Evolutionary conservation across 2,888 invertebrate species (phyloP).

Genomic region (Geotrupes spiniger): DNA sequence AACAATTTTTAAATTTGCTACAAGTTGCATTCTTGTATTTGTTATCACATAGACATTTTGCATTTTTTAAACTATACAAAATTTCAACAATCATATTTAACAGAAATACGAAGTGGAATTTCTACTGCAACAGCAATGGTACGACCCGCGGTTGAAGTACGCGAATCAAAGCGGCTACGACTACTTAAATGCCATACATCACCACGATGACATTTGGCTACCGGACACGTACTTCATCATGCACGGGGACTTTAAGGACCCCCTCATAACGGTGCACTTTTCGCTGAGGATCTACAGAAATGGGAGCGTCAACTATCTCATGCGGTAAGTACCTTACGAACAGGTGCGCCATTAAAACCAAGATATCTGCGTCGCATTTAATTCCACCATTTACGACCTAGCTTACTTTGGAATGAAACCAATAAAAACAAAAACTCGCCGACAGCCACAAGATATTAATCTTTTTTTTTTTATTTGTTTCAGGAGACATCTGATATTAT

Average conservation of each 20-base stretch:
- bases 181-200: slow-evolving; percentile 89
- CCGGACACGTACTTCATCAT: slow-evolving; percentile 95
- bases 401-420: not conserved
- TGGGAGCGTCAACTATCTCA: slow-evolving; percentile 91
- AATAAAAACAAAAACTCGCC: not conserved
- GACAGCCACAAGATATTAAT: no score
- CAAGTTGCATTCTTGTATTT: no score
- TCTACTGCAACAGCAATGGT: slow-evolving; percentile 90
- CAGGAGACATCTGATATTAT: slow-evolving; percentile 86
- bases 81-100: slow-evolving; percentile 34
- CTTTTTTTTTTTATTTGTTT: slow-evolving; percentile 40
- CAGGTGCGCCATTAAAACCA: no score
- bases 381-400: not conserved
- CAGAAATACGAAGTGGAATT: slow-evolving; percentile 97
- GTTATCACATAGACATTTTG: no score
- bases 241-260: slow-evolving; percentile 95
- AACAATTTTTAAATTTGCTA: no score
- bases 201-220: slow-evolving; percentile 89
- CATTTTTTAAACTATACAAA: no score
- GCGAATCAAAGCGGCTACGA: slow-evolving; percentile 85
- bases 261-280: slow-evolving; percentile 89
- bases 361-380: not conserved
- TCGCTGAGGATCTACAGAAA: slow-evolving; percentile 89
- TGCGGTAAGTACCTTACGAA: slow-evolving; percentile 62
- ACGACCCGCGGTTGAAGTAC: slow-evolving; percentile 84